These are phyloP conservation scores for Bombus pyrosoma DNA, from an alignment of 1,140 invertebrate genomes.

Conservation along the genomic window DNA sequence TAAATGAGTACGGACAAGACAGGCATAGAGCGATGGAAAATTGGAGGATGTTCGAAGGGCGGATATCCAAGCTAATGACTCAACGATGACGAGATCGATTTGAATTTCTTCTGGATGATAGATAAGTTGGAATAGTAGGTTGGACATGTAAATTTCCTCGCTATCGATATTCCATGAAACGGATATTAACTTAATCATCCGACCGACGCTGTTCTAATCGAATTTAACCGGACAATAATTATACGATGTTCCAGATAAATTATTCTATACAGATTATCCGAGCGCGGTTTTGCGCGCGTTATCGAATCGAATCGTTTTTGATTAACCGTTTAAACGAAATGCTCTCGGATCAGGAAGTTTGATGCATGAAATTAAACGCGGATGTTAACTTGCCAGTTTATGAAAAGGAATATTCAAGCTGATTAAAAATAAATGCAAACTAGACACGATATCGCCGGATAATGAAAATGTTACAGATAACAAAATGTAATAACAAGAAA, in stretches of 20 bases:
- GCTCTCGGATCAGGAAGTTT: neutral
- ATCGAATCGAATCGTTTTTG: neutral
- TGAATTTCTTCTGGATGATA: neutral
- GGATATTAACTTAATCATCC: neutral
- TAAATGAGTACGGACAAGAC: conserved; percentile 42
- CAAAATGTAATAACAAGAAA: no score
- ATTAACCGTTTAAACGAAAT: neutral
- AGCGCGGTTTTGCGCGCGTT: no score
- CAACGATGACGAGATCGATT: neutral
- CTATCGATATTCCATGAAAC: neutral
- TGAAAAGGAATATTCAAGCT: no score
- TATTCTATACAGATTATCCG: conserved; percentile 2
- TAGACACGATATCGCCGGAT: neutral
- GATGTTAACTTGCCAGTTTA: neutral
- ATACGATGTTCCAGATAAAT: neutral
- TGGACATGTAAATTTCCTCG: neutral
- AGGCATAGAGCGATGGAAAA: neutral
- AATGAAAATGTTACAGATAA: neutral
- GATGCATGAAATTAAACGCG: neutral
- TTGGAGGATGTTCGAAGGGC: neutral
- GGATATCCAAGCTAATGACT: no score
- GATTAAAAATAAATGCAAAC: neutral
- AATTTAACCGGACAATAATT: neutral
- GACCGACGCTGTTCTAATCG: neutral
- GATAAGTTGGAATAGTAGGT: neutral